Base-by-base conservation (phyloP, 2,888 invertebrate genomes). In the Epirrita christyi region DNA sequence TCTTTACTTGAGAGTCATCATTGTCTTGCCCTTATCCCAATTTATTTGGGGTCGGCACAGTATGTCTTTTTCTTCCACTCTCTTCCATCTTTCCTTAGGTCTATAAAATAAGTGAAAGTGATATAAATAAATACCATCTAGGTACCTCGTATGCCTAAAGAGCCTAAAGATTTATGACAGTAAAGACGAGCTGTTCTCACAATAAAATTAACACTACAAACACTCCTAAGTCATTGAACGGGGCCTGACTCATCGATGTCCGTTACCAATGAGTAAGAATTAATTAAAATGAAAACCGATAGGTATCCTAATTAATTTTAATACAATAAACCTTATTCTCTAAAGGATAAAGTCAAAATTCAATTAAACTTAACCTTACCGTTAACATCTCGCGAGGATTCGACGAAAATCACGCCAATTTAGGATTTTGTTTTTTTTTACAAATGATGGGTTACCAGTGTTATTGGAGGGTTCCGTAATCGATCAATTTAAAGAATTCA, bases 241-340 rank as follows among this genome's bases (percentile, higher is more conserved):
- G 21, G 55, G 50, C 54, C 76, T 88, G 86, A 90, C 72, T 88
- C 90, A 90, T 70, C 72, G 63, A 67, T 69, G 74, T 67, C 88
- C 85, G 88, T 87, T 89, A 88, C 81, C 78, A 72, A 78, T 88
- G 88, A 90, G 78, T 87, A 88, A 89, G 81, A 86, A 88, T 84
- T 88, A 89, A 91, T 91, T 90, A 89, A 63, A 88, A 82, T 69
- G 75, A 66, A 76, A 81, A 78, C 73, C 78, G 78, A 81, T 87
- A 78, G 79, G 21, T 21, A 21, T 21, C 72, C 66, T 58, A 66
- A 64, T 61, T 49, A 64, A 63, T 53, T 65, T 66, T 40, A 64
- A 52, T 52, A 78, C 64, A 72, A 63, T 74, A 67, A 61, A 74
- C 78, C 73, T 72, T 84, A 70, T 64, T 6, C 21, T 9, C 11